Base-by-base conservation (phyloP, 2,797 vertebrate genomes). In the Anguilla megastoma region DNA sequence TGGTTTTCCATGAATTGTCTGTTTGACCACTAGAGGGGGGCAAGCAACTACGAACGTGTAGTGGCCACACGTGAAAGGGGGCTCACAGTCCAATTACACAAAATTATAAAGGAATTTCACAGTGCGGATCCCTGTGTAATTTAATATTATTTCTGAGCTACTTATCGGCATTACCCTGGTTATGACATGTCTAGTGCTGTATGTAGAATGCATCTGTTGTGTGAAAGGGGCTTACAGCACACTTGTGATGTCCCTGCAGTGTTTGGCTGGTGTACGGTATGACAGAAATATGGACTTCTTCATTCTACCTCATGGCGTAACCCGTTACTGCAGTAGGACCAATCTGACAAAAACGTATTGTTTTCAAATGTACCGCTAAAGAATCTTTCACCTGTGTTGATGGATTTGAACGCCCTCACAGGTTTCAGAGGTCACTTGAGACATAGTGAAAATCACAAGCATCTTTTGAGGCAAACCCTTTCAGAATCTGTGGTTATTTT, bases 21-120 rank as follows among this genome's bases (percentile, higher is more conserved):
- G 33, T 80, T 82, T 50, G 1, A n/a, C 79, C 79, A 82, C 79
- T 8, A 82, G 79, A 48, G 41, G 79, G 79, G 50, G n/a, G 41
- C 45, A 50, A 50, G 45, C 16, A 12, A 24, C 24, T 18, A 10
- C 24, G 2, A 16, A 58, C 14, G 52, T 18, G 4, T 63, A 63
- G 16, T 69, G 63, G 24, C 7, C n/a, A 21, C 5, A 69, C 7
- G 3, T 7, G 24, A 69, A n/a, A n/a, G 2, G 63, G 24, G 24
- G 63, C 41, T 45, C 52, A 69, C 63, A 30, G 63, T 69, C 6
- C 1, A 69, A 69, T 69, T 69, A 69, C 10, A 27, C 58, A 16
- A 60, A 60, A 60, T 60, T 60, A 4, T 45, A 45, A 45, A 45
- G 41, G 41, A 45, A 45, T 45, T 5, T 45, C 41, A 45, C 41